phyloP scores from a whole-genome alignment of 2,797 vertebrate genomes.

The Syncerus caffer region DNA sequence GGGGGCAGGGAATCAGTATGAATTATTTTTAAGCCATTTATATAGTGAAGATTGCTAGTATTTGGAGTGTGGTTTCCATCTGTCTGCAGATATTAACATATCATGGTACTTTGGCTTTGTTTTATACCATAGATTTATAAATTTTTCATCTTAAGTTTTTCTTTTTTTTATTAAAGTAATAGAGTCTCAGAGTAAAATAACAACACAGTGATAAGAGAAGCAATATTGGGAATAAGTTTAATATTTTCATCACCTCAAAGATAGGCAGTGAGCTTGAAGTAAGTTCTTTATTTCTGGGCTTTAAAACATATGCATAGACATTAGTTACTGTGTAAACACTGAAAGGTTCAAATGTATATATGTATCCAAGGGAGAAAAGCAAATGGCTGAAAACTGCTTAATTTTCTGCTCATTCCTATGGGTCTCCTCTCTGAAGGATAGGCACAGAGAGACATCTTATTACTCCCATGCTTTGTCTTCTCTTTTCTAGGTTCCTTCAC shows the following conservation, averaged over 20 bases:
- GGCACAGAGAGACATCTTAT: background rate
- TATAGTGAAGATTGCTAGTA: background rate
- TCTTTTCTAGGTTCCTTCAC: background rate
- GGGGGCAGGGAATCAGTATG: background rate
- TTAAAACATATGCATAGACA: background rate
- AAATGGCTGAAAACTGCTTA: background rate
- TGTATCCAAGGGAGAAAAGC: background rate
- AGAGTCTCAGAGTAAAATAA: background rate
- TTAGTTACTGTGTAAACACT: background rate
- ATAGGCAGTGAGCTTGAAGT: background rate
- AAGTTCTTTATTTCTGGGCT: background rate
- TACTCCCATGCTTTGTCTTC: background rate
- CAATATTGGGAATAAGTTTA: background rate
- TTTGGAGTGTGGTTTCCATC: background rate
- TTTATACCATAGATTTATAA: background rate
- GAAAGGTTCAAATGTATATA: background rate
- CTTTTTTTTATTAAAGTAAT: background rate
- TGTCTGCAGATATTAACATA: conserved; percentile 1
- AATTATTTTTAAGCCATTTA: background rate
- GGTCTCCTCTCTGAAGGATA: background rate
- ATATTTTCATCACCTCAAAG: background rate
- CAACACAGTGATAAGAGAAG: background rate
- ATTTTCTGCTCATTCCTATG: background rate
- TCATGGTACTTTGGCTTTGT: background rate
- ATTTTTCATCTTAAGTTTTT: background rate